Percentiles rank a stretch among this genome's conserved stretches.
phyloP scores from a whole-genome alignment of 2,888 invertebrate species.

The Sisyra terminalis region DNA sequence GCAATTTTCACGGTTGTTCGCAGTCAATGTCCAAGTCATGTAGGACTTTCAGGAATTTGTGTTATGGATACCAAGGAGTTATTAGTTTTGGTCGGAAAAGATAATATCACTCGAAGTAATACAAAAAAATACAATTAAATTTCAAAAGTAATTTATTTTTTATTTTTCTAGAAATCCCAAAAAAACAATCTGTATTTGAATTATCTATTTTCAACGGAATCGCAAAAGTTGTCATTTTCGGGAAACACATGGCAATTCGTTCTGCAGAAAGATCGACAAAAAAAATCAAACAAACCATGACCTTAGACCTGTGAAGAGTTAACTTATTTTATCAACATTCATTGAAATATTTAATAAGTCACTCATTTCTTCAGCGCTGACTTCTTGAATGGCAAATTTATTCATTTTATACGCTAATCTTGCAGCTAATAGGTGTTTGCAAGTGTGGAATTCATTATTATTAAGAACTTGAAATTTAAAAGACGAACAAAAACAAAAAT shows the following conservation, averaged over 20 bases:
- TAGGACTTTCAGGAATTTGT: constrained; percentile 48
- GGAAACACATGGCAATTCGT: constrained; percentile 53
- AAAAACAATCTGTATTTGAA: constrained; percentile 53
- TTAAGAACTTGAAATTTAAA: constrained; percentile 1
- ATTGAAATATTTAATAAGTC: too few species aligned
- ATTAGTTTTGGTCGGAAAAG: constrained; percentile 44
- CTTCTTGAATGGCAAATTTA: background rate
- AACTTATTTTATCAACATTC: background rate
- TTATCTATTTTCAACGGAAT: constrained; percentile 36
- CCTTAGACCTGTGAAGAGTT: constrained; percentile 35
- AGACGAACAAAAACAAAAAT: background rate
- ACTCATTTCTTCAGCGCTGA: too few species aligned
- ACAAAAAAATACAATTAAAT: constrained; percentile 14
- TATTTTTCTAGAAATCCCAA: constrained; percentile 48
- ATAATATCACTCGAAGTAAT: constrained; percentile 41
- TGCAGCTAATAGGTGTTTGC: background rate
- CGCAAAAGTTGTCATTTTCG: constrained; percentile 45
- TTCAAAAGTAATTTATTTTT: constrained; percentile 5
- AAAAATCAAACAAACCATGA: constrained; percentile 48
- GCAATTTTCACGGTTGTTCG: constrained; percentile 40
- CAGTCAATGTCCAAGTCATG: constrained; percentile 48
- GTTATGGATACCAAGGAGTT: constrained; percentile 59
- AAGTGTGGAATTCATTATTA: background rate
- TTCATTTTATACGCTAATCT: background rate
- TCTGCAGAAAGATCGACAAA: constrained; percentile 59